Evolutionary conservation across 2,888 invertebrate genomes (phyloP), one percentile per base, ranked within the genome.

Genomic region (Meliscaeva auricollis): DNA sequence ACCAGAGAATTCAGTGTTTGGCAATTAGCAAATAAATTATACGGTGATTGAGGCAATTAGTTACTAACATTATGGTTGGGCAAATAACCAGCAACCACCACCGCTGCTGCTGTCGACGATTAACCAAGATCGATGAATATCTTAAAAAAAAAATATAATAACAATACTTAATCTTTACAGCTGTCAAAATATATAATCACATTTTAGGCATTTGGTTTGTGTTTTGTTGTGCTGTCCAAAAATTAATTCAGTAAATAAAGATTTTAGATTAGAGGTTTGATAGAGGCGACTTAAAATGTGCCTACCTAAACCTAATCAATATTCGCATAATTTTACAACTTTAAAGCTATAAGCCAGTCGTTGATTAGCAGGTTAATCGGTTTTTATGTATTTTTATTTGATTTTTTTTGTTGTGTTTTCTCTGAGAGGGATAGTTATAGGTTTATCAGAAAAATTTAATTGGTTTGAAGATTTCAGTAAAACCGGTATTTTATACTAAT

Each of bases 21-120:
- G 76, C 64, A 66, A 82, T 82, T 82, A 66, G 76, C 50, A 35
- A 66, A 66, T 66, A 66, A 66, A 50, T 50, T 35, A 66, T 35
- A n/a, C 66, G 50, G 35, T 50, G 66, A 66, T 66, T 50, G 35
- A 26, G 50, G 50, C 66, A 50, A 50, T 66, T 66, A 66, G 50
- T 66, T 66, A 17, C 3, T 13, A 64, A 64, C 46, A 46, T 44
- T 46, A 62, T 58, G 22, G 58, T n/a, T 35, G 35, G 9, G 35
- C 35, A 35, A 38, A 1, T 1, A 62, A 26, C 5, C 44, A 26
- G 9, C 2, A 4, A 9, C 48, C 4, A 38, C 0, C 7, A 11
- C 17, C 35, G 56, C 32, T 11, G 22, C n/a, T n/a, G 6, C 30
- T 15, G 1, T 3, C 30, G 17, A n/a, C 26, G 15, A 54, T 9